Percentiles rank a stretch among this genome's conserved stretches.
phyloP scores from a whole-genome alignment of 1,140 invertebrate genomes.

The Apis florea region DNA sequence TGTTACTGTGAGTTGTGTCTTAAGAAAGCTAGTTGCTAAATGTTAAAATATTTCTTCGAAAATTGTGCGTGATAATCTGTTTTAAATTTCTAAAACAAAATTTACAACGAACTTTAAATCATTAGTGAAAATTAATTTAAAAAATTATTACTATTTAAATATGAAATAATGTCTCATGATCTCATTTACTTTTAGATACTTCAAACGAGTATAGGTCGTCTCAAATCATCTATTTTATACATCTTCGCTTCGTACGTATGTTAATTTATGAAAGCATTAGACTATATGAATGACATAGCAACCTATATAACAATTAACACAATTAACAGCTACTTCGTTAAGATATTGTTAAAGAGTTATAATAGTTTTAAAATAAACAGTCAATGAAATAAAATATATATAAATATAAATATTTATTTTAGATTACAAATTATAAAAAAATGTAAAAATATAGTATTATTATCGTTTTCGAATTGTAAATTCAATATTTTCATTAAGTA shows the following conservation, averaged over 20 bases:
- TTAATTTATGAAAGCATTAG: neutral
- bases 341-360: neutral
- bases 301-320: neutral
- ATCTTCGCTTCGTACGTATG: neutral
- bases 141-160: neutral
- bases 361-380: neutral
- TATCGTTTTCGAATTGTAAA: neutral
- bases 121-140: neutral
- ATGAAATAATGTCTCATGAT: neutral
- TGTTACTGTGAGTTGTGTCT: neutral
- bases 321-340: neutral
- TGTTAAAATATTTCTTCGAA: neutral
- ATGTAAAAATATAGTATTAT: neutral
- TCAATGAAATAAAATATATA: neutral
- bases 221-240: neutral
- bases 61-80: neutral
- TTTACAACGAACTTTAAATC: neutral
- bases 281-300: neutral
- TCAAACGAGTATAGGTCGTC: neutral
- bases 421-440: neutral
- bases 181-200: neutral
- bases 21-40: neutral
- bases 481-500: neutral
- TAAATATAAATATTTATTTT: conserved; percentile 26
- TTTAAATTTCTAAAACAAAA: neutral